These are phyloP conservation scores for Alauda arvensis DNA, from an alignment of 2,797 vertebrate species.

Conservation along the genomic window DNA sequence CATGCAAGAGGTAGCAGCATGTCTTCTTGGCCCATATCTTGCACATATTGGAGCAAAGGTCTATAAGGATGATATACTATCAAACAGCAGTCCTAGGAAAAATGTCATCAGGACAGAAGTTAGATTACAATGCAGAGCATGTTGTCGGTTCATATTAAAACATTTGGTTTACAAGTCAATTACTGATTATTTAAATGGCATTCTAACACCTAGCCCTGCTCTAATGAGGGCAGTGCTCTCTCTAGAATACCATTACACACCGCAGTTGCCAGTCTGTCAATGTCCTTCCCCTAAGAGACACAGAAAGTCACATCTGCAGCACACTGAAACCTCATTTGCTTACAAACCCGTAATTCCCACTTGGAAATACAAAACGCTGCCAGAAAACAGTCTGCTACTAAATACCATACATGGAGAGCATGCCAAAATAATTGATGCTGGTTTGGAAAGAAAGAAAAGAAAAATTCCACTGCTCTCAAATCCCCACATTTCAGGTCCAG, in stretches of 20 bases:
- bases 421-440: slow-evolving; percentile 63
- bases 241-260: slow-evolving; percentile 66
- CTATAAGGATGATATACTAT: slow-evolving; percentile 99
- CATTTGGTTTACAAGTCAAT: slow-evolving; percentile 46
- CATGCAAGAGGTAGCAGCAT: slow-evolving; percentile 97
- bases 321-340: slow-evolving; percentile 70
- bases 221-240: slow-evolving; percentile 65
- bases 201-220: slow-evolving; percentile 53
- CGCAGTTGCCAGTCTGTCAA: slow-evolving; percentile 64
- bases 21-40: slow-evolving; percentile 99
- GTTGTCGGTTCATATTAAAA: slow-evolving; percentile 30
- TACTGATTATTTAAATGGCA: slow-evolving; percentile 11
- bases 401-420: slow-evolving; percentile 55
- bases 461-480: background rate
- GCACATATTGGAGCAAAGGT: slow-evolving; percentile 96
- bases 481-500: background rate
- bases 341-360: slow-evolving; percentile 65
- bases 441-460: background rate
- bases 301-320: slow-evolving; percentile 68
- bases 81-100: slow-evolving; percentile 95
- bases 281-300: slow-evolving; percentile 62
- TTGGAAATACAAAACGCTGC: slow-evolving; percentile 61
- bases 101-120: slow-evolving; percentile 54
- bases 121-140: slow-evolving; percentile 52
- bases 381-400: slow-evolving; percentile 66